Conservation (phyloP, 2,888 invertebrate species). For the Synanthedon tipuliformis region DNA sequence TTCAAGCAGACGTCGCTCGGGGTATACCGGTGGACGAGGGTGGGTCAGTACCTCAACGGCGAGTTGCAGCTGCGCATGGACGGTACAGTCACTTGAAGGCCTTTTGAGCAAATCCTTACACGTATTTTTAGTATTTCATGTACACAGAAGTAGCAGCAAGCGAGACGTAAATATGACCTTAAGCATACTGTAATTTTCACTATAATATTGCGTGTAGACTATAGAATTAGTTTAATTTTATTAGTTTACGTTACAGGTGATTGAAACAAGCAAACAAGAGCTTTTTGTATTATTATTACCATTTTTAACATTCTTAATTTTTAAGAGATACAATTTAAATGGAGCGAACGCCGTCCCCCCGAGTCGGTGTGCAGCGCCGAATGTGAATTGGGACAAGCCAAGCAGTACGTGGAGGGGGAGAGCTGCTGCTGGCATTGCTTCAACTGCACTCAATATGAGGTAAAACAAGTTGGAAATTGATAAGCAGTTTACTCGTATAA, state of each 20-base stretch:
- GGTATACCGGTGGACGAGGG: constrained; percentile 84
- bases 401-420: constrained; percentile 92
- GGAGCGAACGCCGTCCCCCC: constrained; percentile 80
- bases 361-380: constrained; percentile 83
- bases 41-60: constrained; percentile 88
- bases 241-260: too few relatives aligned
- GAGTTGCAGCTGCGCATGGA: constrained; percentile 82
- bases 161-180: too few relatives aligned
- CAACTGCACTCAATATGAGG: constrained; percentile 87
- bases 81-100: constrained; percentile 56
- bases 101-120: too few relatives aligned
- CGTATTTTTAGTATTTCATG: too few relatives aligned
- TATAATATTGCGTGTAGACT: too few relatives aligned
- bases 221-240: too few relatives aligned
- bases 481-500: not conserved
- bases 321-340: constrained; percentile 84
- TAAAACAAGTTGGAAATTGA: constrained; percentile 16
- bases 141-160: too few relatives aligned
- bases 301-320: not conserved
- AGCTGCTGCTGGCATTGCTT: constrained; percentile 96
- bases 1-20: constrained; percentile 84
- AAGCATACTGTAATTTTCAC: too few relatives aligned
- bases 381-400: constrained; percentile 89
- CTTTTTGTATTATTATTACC: not conserved
- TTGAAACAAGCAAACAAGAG: too few relatives aligned